phyloP scores from a whole-genome alignment of 2,113 vertebrate genomes.

The Ciconia stormi region DNA sequence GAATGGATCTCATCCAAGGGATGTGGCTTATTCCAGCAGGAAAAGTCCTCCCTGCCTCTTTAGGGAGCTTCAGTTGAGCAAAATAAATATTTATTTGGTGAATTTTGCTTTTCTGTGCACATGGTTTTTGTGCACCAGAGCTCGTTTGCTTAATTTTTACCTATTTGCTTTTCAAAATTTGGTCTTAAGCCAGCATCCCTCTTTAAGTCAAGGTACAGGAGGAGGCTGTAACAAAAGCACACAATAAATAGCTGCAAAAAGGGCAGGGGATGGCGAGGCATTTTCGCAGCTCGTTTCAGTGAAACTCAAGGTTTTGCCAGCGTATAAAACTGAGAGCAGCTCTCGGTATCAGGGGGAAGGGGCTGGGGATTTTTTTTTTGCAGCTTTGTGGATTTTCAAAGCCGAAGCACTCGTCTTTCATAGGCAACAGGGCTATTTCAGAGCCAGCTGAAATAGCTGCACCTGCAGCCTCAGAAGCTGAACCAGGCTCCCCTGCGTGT shows the following conservation, averaged over 20 bases:
- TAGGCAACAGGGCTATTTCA: rapidly evolving
- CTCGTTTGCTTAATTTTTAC: neutral
- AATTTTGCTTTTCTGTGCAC: neutral
- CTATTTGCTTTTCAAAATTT: neutral
- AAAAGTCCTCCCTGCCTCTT: neutral
- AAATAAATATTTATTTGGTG: neutral
- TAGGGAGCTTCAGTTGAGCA: neutral
- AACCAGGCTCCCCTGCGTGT: neutral
- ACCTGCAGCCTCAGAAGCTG: neutral
- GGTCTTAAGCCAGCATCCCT: neutral
- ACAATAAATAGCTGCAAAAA: neutral
- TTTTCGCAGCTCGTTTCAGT: neutral
- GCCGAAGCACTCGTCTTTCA: neutral
- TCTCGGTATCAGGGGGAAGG: rapidly evolving
- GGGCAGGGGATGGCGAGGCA: rapidly evolving
- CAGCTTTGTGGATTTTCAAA: neutral
- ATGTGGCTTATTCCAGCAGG: neutral
- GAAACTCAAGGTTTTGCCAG: neutral
- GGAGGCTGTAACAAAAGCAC: neutral
- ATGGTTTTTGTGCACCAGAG: rapidly evolving
- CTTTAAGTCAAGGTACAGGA: neutral
- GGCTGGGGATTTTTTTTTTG: neutral
- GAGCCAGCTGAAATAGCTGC: neutral
- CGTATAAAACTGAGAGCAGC: neutral
- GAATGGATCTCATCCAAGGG: neutral